These are phyloP conservation scores for Bambusicola thoracicus DNA, from an alignment of 2,113 vertebrate genomes.

Conservation along the genomic window DNA sequence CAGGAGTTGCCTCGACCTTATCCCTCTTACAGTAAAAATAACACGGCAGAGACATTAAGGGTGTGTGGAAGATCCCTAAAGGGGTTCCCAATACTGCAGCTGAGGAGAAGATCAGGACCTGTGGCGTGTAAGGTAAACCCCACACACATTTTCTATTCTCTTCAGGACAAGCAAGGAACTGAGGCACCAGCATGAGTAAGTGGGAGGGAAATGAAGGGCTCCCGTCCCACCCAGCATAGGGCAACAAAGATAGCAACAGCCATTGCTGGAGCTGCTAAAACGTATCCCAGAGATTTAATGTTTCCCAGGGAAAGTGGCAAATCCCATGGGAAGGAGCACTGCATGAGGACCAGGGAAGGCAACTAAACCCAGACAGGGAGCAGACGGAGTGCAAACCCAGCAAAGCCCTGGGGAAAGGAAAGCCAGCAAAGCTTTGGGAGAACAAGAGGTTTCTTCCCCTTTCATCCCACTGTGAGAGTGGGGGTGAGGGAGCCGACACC, in stretches of 20 bases:
- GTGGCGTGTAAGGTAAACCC: background rate
- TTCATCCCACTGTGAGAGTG: background rate
- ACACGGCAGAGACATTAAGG: rapidly evolving
- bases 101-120: background rate
- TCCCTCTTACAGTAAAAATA: background rate
- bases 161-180: background rate
- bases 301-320: background rate
- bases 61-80: background rate
- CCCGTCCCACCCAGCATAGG: background rate
- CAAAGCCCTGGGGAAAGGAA: background rate
- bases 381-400: background rate
- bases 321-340: background rate
- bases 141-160: background rate
- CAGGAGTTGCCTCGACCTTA: background rate
- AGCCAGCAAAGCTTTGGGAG: background rate
- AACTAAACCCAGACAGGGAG: background rate
- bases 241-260: background rate
- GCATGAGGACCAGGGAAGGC: background rate
- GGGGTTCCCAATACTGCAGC: background rate
- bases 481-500: background rate
- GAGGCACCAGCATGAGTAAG: background rate
- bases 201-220: background rate
- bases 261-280: background rate
- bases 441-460: background rate
- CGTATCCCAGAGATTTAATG: background rate